A percentile compares a stretch with the other conserved stretches of the same genome.
These are phyloP conservation scores for Hetaerina titia DNA, from an alignment of 2,888 invertebrate genomes.

Conservation along the genomic window DNA sequence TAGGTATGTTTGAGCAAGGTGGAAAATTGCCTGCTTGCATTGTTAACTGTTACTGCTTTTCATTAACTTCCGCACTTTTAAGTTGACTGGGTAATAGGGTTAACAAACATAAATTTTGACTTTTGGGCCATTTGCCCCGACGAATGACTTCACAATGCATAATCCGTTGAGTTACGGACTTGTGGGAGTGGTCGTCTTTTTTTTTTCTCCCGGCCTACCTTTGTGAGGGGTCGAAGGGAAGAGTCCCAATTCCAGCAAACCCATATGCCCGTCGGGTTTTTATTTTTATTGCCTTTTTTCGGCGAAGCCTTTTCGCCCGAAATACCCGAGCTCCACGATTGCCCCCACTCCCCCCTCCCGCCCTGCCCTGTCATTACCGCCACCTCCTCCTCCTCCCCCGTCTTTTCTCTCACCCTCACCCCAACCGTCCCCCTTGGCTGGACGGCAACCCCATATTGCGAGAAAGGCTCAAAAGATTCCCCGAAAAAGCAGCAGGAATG, in stretches of 20 bases:
- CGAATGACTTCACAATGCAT: not conserved
- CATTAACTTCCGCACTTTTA: conserved; percentile 25
- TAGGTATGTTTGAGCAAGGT: not conserved
- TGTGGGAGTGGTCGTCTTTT: not conserved
- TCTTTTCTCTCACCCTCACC: not conserved
- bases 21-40: not conserved
- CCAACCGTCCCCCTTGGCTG: not conserved
- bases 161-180: conserved; percentile 12
- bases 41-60: not conserved
- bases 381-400: not conserved
- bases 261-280: not conserved
- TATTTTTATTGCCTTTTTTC: conserved; percentile 9
- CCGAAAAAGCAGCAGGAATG: not conserved
- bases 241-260: not conserved
- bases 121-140: not conserved
- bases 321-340: not conserved
- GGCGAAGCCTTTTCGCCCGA: not conserved
- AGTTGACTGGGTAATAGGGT: not conserved
- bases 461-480: not conserved
- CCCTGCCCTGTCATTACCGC: not conserved
- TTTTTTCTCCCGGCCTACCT: not conserved
- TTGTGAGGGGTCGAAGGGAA: not conserved
- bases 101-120: not conserved
- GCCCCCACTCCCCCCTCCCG: not conserved
- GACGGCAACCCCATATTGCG: conserved; percentile 8